Conservation (phyloP, 2,888 invertebrate genomes). For the Leptura quadrifasciata region DNA sequence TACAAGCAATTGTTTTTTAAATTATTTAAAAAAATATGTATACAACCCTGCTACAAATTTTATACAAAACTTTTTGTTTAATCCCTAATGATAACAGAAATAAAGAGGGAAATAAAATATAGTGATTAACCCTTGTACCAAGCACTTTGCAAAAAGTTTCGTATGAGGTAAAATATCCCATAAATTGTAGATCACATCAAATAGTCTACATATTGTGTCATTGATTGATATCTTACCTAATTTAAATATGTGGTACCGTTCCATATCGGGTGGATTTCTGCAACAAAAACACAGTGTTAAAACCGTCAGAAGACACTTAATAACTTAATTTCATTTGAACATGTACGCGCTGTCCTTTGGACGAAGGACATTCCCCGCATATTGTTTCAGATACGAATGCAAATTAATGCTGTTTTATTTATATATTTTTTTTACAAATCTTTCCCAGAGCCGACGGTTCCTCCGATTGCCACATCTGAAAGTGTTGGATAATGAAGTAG, state of each 20-base stretch:
- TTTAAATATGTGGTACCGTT: constrained; percentile 63
- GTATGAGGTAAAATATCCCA: too few species aligned
- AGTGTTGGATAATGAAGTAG: constrained; percentile 17
- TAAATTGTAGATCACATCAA: too few species aligned
- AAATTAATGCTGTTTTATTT: constrained; percentile 21
- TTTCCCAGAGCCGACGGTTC: constrained; percentile 18
- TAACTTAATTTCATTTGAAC: neutral
- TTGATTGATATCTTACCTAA: constrained; percentile 60
- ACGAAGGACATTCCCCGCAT: neutral
- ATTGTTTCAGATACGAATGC: constrained; percentile 20
- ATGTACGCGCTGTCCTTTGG: neutral
- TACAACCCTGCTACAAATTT: too few species aligned
- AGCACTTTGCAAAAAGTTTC: too few species aligned
- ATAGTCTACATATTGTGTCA: too few species aligned
- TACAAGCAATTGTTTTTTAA: too few species aligned
- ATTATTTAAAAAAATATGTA: too few species aligned
- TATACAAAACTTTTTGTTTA: too few species aligned
- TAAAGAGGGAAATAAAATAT: too few species aligned
- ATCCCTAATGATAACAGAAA: too few species aligned
- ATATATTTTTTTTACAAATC: constrained; percentile 11
- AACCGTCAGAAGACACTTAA: constrained; percentile 9
- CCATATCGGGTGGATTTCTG: constrained; percentile 59
- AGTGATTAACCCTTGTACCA: too few species aligned
- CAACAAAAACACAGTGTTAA: constrained; percentile 51
- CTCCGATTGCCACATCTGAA: constrained; percentile 16